These are phyloP conservation scores for Protomyctophum bolini DNA, from an alignment of 2,113 vertebrate species.

Conservation along the genomic window DNA sequence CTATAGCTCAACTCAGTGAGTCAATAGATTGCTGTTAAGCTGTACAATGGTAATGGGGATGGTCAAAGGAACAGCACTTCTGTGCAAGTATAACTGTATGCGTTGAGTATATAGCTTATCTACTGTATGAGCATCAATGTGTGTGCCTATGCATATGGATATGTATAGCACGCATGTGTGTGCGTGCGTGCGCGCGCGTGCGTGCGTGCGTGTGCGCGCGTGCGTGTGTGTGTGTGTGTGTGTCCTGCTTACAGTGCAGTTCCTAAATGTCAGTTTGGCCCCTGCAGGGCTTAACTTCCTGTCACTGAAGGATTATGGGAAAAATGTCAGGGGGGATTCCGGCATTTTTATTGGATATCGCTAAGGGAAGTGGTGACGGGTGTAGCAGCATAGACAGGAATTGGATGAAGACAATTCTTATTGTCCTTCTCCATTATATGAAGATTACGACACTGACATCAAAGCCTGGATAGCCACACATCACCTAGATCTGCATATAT, in stretches of 20 bases:
- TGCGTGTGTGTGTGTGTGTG: constrained; percentile 19
- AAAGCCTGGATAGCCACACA: too few species aligned
- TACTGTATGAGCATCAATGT: background rate
- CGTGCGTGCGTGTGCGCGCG: constrained; percentile 19
- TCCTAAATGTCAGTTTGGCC: constrained; percentile 73
- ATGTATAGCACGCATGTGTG: too few species aligned
- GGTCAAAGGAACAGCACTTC: too few species aligned
- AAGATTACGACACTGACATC: too few species aligned
- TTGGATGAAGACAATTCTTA: too few species aligned
- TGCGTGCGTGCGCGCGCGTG: background rate
- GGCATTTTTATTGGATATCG: constrained; percentile 1
- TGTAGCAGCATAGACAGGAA: background rate
- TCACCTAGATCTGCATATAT: too few species aligned
- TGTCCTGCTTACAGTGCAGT: constrained; percentile 69
- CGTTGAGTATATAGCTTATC: too few species aligned
- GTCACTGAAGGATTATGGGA: constrained; percentile 74
- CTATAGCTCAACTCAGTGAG: too few species aligned
- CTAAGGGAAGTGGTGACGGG: background rate
- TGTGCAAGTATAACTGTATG: too few species aligned
- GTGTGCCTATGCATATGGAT: background rate
- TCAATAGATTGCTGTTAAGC: too few species aligned
- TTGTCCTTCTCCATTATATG: too few species aligned
- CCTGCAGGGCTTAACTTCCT: constrained; percentile 74
- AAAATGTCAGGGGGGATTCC: constrained; percentile 72
- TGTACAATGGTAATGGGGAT: too few species aligned